phyloP scores from a whole-genome alignment of 2,888 invertebrate species.

The Atrina japonica region DNA sequence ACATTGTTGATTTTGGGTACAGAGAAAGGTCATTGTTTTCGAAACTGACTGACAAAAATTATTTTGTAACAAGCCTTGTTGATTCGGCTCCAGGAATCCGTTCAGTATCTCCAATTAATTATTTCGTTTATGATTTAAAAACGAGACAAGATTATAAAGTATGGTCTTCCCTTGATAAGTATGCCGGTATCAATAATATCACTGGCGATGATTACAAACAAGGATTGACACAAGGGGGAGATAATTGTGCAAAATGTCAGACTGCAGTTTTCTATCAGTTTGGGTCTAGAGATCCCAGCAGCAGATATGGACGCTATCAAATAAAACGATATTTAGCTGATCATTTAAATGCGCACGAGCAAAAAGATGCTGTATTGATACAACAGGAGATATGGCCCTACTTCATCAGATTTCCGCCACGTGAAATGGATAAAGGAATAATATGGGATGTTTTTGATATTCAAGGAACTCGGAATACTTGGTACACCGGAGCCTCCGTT shows the following conservation, averaged over 20 bases:
- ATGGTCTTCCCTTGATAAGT: not conserved
- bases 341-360: not conserved
- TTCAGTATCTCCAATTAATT: not conserved
- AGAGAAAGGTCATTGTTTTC: slow-evolving; percentile 2
- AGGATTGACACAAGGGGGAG: slow-evolving; percentile 19
- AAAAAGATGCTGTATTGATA: not conserved
- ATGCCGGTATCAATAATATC: slow-evolving; percentile 7
- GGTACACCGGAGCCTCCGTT: too few relatives aligned
- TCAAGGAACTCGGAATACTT: slow-evolving; percentile 24
- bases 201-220: slow-evolving; percentile 10
- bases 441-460: too few relatives aligned
- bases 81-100: slow-evolving; percentile 7
- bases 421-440: slow-evolving; percentile 4
- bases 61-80: not conserved
- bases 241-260: slow-evolving; percentile 9
- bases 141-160: not conserved
- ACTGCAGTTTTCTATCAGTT: slow-evolving; percentile 3
- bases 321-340: not conserved
- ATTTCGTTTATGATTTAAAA: not conserved
- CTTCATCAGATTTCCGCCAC: slow-evolving; percentile 9
- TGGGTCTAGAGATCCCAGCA: slow-evolving; percentile 16
- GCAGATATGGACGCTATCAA: not conserved
- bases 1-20: slow-evolving; percentile 6
- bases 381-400: slow-evolving; percentile 4
- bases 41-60: not conserved